These are phyloP conservation scores for Pseudococcus longispinus DNA, from an alignment of 2,888 invertebrate species.

Conservation along the genomic window DNA sequence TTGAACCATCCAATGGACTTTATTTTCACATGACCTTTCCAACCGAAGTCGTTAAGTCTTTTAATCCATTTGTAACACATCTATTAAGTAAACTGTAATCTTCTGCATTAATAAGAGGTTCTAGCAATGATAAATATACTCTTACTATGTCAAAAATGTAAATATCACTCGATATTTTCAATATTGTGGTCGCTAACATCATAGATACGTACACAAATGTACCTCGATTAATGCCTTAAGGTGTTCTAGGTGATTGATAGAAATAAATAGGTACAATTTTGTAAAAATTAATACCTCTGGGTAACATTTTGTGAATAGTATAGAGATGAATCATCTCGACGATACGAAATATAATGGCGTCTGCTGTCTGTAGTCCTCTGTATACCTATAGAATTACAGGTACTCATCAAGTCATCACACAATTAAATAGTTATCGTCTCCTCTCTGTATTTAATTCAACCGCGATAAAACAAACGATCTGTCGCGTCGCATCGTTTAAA, in stretches of 20 bases:
- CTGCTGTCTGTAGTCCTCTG: neutral
- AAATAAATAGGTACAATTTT: constrained; percentile 4
- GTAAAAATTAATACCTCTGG: constrained; percentile 2
- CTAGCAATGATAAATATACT: too few species aligned
- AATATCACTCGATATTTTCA: too few species aligned
- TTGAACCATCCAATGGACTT: too few species aligned
- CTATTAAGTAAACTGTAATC: too few species aligned
- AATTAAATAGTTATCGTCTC: neutral
- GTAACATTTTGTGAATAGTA: neutral
- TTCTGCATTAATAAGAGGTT: too few species aligned
- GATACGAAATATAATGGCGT: neutral
- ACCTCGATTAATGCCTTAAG: neutral
- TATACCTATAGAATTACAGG: too few species aligned
- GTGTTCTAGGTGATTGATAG: constrained; percentile 5
- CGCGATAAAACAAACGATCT: neutral
- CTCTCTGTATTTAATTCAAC: neutral
- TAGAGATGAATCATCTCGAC: neutral
- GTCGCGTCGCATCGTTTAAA: neutral
- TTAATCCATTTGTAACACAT: too few species aligned
- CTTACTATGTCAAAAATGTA: too few species aligned
- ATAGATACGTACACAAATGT: too few species aligned
- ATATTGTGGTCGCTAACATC: neutral
- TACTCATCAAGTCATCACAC: neutral
- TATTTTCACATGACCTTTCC: too few species aligned
- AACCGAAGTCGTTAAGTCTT: too few species aligned